Conservation (phyloP, 1,140 invertebrate genomes). For the Notospermus geniculatus region DNA sequence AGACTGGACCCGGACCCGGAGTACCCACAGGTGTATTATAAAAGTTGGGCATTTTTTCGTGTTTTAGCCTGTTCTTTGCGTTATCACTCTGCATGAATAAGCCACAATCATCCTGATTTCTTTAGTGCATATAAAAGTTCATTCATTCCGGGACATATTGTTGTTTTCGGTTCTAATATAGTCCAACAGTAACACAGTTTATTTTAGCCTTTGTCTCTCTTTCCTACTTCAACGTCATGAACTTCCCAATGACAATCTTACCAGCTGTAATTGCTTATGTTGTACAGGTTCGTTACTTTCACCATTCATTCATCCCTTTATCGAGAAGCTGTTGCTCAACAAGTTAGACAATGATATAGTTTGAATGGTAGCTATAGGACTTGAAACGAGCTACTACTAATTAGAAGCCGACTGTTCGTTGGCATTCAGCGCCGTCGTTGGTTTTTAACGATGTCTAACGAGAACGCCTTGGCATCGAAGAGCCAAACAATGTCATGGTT, state of each 20-base stretch:
- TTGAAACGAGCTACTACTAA: constrained; percentile 8
- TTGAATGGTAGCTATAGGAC: not conserved
- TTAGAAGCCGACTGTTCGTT: not conserved
- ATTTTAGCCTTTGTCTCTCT: no score
- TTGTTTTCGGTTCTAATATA: no score
- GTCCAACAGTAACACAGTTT: no score
- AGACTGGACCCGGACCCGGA: no score
- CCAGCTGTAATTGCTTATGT: constrained; percentile 59
- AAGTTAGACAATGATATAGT: not conserved
- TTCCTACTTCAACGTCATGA: constrained; percentile 95
- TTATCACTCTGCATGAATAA: no score
- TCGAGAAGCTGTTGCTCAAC: not conserved
- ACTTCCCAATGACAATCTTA: constrained; percentile 75
- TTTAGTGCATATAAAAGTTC: no score
- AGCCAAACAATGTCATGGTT: no score
- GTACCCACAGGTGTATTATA: no score
- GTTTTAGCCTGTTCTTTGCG: no score
- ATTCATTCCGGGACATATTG: no score
- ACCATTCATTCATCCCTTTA: not conserved
- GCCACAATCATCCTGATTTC: no score
- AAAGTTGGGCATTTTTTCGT: no score
- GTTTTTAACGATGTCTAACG: constrained; percentile 1
- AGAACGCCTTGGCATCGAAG: not conserved
- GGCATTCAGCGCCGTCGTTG: not conserved
- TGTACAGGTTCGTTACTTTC: constrained; percentile 41